phyloP scores from a whole-genome alignment of 2,888 invertebrate genomes.

The Chalcis sispes region DNA sequence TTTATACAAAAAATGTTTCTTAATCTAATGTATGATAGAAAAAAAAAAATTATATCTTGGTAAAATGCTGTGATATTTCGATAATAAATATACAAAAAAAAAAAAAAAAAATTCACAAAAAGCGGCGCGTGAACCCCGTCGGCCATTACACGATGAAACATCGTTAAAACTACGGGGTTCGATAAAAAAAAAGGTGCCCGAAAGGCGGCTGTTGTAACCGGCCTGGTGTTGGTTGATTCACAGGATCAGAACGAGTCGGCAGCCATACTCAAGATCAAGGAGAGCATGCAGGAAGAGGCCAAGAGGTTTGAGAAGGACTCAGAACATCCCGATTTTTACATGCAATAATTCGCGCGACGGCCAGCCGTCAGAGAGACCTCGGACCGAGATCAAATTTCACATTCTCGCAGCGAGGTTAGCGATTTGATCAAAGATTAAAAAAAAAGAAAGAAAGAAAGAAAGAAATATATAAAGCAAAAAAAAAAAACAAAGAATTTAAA shows the following conservation, averaged over 20 bases:
- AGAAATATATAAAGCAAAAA: not conserved
- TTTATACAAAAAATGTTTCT: too few relatives aligned
- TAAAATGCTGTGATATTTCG: constrained; percentile 36
- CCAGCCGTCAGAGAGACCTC: constrained; percentile 68
- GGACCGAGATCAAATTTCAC: constrained; percentile 69
- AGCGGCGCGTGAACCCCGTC: constrained; percentile 42
- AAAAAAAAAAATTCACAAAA: constrained; percentile 20
- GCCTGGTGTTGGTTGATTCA: constrained; percentile 76
- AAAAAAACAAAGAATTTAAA: constrained; percentile 4
- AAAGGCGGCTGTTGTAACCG: constrained; percentile 72
- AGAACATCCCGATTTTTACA: constrained; percentile 97
- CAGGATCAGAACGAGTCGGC: constrained; percentile 98
- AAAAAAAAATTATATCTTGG: too few relatives aligned
- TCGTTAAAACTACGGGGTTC: constrained; percentile 37
- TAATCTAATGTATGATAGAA: too few relatives aligned
- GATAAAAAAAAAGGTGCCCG: constrained; percentile 60
- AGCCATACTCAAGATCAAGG: constrained; percentile 99
- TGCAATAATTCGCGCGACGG: constrained; percentile 85
- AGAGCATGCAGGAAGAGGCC: constrained; percentile 99
- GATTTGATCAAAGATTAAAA: constrained; percentile 26
- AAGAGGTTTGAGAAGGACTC: constrained; percentile 99
- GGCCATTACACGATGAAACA: constrained; percentile 6
- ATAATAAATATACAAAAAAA: constrained; percentile 27
- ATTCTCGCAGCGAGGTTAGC: constrained; percentile 52
- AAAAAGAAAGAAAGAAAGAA: constrained; percentile 17